Evolutionary conservation across 2,113 vertebrate genomes (phyloP).

Genomic region (Phocoena sinus): DNA sequence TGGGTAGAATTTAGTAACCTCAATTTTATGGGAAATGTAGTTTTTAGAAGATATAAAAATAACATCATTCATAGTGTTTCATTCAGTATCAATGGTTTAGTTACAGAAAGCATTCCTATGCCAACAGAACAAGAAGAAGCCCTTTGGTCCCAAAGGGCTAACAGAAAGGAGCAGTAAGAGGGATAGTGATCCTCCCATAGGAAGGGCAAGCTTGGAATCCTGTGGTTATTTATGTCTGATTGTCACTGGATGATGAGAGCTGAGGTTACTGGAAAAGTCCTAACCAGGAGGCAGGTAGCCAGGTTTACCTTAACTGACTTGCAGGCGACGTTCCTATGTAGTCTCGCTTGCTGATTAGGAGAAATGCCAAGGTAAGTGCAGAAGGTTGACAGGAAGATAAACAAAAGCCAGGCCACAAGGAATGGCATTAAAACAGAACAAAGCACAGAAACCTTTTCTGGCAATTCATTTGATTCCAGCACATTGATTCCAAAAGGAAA

Average conservation of each 20-base stretch:
- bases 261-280: not conserved
- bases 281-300: not conserved
- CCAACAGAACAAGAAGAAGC: not conserved
- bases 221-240: conserved; percentile 29
- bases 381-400: conserved; percentile 25
- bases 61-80: not conserved
- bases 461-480: not conserved
- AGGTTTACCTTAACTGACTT: conserved; percentile 38
- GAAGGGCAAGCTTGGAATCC: not conserved
- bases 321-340: not conserved
- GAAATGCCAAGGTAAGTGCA: not conserved
- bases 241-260: not conserved
- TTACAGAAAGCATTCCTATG: not conserved
- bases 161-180: not conserved
- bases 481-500: not conserved
- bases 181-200: not conserved
- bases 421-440: conserved; percentile 27
- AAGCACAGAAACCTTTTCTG: conserved; percentile 14
- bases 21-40: conserved; percentile 1
- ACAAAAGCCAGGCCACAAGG: not conserved
- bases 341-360: conserved; percentile 9
- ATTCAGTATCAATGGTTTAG: not conserved
- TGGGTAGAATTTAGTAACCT: not conserved
- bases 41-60: conserved; percentile 28
- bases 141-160: not conserved